Evolutionary conservation across 2,113 vertebrate genomes (phyloP), one percentile per base, ranked within the genome.

Genomic region (Chascanopsetta lugubris): DNA sequence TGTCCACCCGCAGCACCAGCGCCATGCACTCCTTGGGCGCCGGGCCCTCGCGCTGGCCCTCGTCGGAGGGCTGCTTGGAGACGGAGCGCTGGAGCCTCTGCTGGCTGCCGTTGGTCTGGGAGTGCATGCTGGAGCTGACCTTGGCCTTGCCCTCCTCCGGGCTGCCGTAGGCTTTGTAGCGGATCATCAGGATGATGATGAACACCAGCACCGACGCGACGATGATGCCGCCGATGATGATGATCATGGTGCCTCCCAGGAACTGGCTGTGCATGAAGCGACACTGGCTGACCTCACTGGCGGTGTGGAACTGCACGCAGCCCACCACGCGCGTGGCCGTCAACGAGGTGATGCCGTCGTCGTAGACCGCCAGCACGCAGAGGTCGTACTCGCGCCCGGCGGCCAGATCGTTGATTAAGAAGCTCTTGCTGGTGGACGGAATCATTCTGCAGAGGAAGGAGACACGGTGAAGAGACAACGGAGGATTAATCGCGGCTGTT

Each of bases 101-200:
- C 40, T 92, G 92, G 25, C 89, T 89, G 1, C 96, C 93, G 2
- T 95, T 96, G 75, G 94, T 95, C 84, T 96, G 95, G 0, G 94
- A 96, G 78, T 94, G 95, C 71, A 93, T 92, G 72, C 92, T 92
- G 85, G 89, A 88, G 76, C 90, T 89, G 75, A 91, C 91, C 59
- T 91, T 92, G 48, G 84, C 69, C 61, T 94, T 93, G 2, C 75
- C 46, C 12, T 91, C 87, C 3, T 94, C 94, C 0, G 90, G 92
- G 13, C 91, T 89, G 22, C 92, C 89, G 24, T 96, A 95, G 61
- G 95, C 93, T 79, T 97, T 98, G 91, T 97, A 98, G 30, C 96
- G 94, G 70, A 97, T 97, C 93, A 96, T 96, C 62, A 98, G 93
- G 87, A 98, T 95, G 86, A 98, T 93, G 81, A 97, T 98, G 90